phyloP scores from a whole-genome alignment of 53 echinoderm and acorn worm species.

The Zoroaster sp. region DNA sequence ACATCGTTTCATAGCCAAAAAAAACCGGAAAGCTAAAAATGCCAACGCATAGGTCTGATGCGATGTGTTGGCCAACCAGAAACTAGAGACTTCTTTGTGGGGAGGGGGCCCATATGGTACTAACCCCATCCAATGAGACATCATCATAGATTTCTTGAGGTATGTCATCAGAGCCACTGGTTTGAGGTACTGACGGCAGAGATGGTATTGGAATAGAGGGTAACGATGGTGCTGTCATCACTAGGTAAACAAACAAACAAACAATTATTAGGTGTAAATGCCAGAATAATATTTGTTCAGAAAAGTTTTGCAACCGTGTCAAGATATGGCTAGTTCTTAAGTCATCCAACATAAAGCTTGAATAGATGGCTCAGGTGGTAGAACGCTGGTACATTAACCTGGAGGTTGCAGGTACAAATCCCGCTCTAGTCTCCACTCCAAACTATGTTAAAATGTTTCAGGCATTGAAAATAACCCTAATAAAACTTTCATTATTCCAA shows the following conservation, averaged over 20 bases:
- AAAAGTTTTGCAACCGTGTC: neutral
- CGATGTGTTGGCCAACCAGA: too few species aligned
- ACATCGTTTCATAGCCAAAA: too few species aligned
- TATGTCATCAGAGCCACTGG: constrained; percentile 56
- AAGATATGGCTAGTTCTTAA: neutral
- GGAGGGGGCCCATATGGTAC: too few species aligned
- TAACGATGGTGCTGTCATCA: neutral
- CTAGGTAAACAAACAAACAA: neutral
- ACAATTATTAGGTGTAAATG: neutral
- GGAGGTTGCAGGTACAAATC: neutral
- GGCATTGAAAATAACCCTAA: too few species aligned
- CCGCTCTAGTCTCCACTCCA: too few species aligned
- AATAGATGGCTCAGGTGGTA: neutral
- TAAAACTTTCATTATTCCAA: too few species aligned
- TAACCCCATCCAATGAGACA: constrained; percentile 36
- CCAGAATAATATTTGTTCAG: neutral
- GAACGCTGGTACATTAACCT: neutral
- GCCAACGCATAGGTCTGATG: too few species aligned
- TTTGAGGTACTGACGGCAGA: neutral
- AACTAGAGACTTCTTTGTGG: too few species aligned
- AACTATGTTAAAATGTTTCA: too few species aligned
- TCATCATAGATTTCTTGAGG: constrained; percentile 67
- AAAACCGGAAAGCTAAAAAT: too few species aligned
- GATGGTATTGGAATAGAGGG: neutral
- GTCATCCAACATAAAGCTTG: too few species aligned